A percentile compares a stretch with the other conserved stretches of the same genome.
These are phyloP conservation scores for Ecdyonurus torrentis DNA, from an alignment of 2,888 invertebrate genomes.

Conservation along the genomic window DNA sequence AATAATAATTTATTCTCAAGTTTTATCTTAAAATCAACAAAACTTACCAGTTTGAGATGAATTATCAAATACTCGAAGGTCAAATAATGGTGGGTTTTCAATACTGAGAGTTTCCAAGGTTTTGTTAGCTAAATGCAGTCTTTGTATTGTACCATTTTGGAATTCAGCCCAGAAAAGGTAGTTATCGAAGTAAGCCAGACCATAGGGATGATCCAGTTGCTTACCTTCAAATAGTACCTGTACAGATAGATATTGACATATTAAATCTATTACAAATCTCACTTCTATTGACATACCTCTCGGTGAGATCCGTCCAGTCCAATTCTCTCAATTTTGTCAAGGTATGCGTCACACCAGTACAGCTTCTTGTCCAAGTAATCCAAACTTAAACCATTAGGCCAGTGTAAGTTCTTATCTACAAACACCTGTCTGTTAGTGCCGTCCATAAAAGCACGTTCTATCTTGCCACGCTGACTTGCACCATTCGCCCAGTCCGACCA, in stretches of 20 bases:
- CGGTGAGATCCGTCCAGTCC: slow-evolving; percentile 36
- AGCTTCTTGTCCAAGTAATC: slow-evolving; percentile 36
- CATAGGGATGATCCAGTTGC: slow-evolving; percentile 45
- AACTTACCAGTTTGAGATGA: slow-evolving; percentile 34
- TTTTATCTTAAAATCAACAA: too few species aligned
- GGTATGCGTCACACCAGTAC: slow-evolving; percentile 57
- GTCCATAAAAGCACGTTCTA: slow-evolving; percentile 59
- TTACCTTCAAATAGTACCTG: slow-evolving; percentile 30
- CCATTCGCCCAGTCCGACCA: slow-evolving; percentile 54
- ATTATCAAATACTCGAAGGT: slow-evolving; percentile 47
- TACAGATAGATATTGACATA: slow-evolving; percentile 8
- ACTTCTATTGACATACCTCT: slow-evolving; percentile 19
- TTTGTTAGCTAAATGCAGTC: slow-evolving; percentile 29
- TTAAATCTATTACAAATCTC: too few species aligned
- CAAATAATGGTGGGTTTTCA: slow-evolving; percentile 46
- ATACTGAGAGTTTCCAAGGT: slow-evolving; percentile 31
- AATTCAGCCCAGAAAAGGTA: slow-evolving; percentile 55
- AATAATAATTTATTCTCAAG: too few species aligned
- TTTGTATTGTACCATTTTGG: slow-evolving; percentile 39
- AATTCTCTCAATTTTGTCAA: slow-evolving; percentile 48
- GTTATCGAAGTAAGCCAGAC: slow-evolving; percentile 44
- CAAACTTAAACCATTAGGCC: slow-evolving; percentile 63
- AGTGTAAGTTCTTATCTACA: slow-evolving; percentile 36
- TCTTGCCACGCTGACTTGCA: slow-evolving; percentile 29
- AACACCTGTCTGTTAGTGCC: slow-evolving; percentile 42